Conservation (phyloP, 2,888 invertebrate species). For the Agriopis leucophaearia region DNA sequence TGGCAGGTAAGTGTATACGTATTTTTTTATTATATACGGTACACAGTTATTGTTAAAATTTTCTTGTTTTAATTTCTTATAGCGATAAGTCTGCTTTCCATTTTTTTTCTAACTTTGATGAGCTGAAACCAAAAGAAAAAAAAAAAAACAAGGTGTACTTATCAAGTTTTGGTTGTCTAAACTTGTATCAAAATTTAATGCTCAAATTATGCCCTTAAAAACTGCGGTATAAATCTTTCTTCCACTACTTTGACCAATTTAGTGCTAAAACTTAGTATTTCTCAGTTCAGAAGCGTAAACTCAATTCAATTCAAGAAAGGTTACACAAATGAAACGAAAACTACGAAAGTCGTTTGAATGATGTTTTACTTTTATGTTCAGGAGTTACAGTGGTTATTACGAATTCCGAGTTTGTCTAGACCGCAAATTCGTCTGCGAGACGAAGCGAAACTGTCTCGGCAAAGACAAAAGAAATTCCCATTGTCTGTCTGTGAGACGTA, state of each 20-base stretch:
- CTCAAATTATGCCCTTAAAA: too few species aligned
- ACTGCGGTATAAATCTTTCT: not conserved
- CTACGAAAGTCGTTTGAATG: not conserved
- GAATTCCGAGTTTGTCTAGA: slow-evolving; percentile 42
- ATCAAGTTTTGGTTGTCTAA: too few species aligned
- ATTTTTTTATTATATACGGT: too few species aligned
- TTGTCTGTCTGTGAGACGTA: slow-evolving; percentile 26
- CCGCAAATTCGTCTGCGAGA: slow-evolving; percentile 35
- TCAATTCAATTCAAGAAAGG: slow-evolving; percentile 4
- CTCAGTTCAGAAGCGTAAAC: not conserved
- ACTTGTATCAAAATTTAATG: too few species aligned
- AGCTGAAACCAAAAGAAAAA: too few species aligned
- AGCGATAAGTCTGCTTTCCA: too few species aligned
- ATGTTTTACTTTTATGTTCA: slow-evolving; percentile 8
- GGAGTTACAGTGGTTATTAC: slow-evolving; percentile 27
- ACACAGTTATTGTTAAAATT: too few species aligned
- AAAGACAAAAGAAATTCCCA: slow-evolving; percentile 34
- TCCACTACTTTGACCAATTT: not conserved
- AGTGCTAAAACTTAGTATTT: too few species aligned
- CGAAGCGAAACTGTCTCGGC: slow-evolving; percentile 31
- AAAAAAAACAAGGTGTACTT: too few species aligned
- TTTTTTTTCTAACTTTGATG: too few species aligned
- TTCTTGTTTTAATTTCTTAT: too few species aligned
- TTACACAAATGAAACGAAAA: not conserved
- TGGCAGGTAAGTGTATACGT: too few species aligned